These are phyloP conservation scores for Liasis olivaceus DNA, from an alignment of 2,797 vertebrate genomes.

Conservation along the genomic window DNA sequence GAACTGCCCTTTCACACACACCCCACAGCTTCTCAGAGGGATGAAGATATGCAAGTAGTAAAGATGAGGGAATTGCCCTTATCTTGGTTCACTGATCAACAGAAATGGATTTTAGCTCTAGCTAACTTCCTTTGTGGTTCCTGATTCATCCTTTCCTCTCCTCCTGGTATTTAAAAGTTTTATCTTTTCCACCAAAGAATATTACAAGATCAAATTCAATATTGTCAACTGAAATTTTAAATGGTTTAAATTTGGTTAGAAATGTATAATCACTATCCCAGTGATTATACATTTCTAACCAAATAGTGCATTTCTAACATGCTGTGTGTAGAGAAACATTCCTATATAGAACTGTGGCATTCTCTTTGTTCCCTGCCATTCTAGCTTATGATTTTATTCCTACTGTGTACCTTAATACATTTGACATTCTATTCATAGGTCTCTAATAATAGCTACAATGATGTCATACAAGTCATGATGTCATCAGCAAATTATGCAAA, in stretches of 20 bases:
- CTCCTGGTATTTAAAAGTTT: neutral
- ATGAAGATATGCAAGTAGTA: neutral
- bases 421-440: neutral
- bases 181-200: neutral
- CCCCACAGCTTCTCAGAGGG: neutral
- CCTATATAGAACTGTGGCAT: neutral
- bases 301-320: neutral
- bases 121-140: neutral
- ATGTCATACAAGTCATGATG: neutral
- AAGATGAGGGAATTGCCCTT: neutral
- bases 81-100: neutral
- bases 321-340: neutral
- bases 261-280: neutral
- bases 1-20: neutral
- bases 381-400: neutral
- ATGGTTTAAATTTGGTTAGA: neutral
- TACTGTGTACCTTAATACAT: neutral
- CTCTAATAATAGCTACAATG: neutral
- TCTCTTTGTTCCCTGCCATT: neutral
- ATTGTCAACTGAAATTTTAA: neutral
- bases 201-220: neutral
- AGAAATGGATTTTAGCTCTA: neutral
- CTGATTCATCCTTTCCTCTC: neutral
- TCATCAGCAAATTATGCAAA: neutral
- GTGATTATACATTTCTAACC: neutral